These are phyloP conservation scores for Ardeotis arabs DNA, from an alignment of 2,113 vertebrate species.

Conservation along the genomic window DNA sequence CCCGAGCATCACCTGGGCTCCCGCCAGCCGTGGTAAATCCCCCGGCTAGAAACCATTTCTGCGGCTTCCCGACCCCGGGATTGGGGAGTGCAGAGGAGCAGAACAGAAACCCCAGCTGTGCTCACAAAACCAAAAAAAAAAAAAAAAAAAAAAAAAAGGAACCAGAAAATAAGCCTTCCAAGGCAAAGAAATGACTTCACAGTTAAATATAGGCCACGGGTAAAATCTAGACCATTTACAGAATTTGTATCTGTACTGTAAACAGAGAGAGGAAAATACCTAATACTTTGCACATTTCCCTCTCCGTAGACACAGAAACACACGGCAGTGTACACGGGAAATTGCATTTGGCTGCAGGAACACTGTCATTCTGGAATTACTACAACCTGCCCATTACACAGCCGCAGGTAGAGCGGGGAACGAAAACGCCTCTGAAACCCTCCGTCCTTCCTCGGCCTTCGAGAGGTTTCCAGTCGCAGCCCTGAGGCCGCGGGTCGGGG, in stretches of 20 bases:
- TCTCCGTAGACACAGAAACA: not conserved
- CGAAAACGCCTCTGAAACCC: not conserved
- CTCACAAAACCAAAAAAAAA: not conserved
- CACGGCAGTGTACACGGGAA: not conserved
- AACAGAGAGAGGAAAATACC: not conserved
- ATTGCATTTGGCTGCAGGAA: not conserved
- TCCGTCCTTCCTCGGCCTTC: not conserved
- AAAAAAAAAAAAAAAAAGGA: not conserved
- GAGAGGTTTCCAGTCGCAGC: not conserved
- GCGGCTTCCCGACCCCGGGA: not conserved
- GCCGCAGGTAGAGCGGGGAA: not conserved
- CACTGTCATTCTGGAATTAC: not conserved
- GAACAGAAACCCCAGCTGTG: slow-evolving; percentile 27
- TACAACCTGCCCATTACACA: not conserved
- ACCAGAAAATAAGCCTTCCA: not conserved
- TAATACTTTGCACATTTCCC: not conserved
- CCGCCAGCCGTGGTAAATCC: not conserved
- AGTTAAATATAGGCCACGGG: slow-evolving; percentile 43
- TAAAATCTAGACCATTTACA: not conserved
- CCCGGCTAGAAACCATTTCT: not conserved
- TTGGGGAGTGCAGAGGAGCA: slow-evolving; percentile 14
- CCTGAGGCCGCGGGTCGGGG: fast-evolving
- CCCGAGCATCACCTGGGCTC: not conserved
- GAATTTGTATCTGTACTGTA: not conserved
- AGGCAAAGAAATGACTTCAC: slow-evolving; percentile 1